Evolutionary conservation across 2,888 invertebrate genomes (phyloP), one percentile per base, ranked within the genome.

Genomic region (Allophyes oxyacanthae): DNA sequence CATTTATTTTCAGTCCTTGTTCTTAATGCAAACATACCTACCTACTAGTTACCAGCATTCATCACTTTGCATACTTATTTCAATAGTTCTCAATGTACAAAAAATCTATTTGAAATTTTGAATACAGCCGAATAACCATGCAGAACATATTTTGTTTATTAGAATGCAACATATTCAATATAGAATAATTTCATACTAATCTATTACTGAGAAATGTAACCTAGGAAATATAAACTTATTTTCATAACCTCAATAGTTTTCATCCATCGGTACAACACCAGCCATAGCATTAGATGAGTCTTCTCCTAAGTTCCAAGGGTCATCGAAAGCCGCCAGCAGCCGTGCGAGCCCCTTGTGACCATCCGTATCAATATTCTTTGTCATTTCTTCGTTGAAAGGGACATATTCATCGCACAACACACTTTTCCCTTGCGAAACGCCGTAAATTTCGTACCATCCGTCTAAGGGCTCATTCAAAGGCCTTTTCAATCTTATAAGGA

Each of bases 371-470:
- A 94, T 85, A 58, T 91, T 90, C 51, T 89, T 89, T 0, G 88
- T 77, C 80, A 92, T 82, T 34, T 91, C 89, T 40, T 81, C 83
- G 13, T 88, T 86, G 66, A 94, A 90, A 0, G 88, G 81, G 0
- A 92, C 83, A 64, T 92, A 93, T 49, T 94, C 94, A 46, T 94
- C 94, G 65, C 94, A 94, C 49, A 94, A 65, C 6, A 94, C 81
- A 63, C 84, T 86, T 55, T 89, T 92, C 10, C 94, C 94, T 81
- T 94, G 93, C 1, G 91, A 90, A 6, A 89, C 87, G 9, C 94
- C 94, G 46, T 85, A 84, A 30, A 94, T 89, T 65, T 94, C 94
- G 57, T 92, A 92, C 94, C 94, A 94, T 6, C 94, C 94, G 76
- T 93, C 94, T 10, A 94, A 75, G 1, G 90, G 82, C 52, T 94